Evolutionary conservation across 2,797 vertebrate genomes (phyloP).

Genomic region (Urosaurus nigricauda): DNA sequence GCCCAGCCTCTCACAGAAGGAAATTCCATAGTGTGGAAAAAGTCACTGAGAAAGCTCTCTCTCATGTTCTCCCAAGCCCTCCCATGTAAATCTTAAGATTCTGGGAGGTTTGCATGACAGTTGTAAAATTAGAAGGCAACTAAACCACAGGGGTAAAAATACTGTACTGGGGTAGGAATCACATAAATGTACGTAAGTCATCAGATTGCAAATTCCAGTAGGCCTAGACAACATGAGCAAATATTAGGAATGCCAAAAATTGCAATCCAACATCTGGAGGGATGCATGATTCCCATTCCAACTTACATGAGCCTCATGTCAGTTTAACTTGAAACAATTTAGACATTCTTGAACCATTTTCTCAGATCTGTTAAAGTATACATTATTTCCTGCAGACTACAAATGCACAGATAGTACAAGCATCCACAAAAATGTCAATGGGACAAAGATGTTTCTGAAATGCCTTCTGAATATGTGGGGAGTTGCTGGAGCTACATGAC

Average conservation of each 20-base stretch:
- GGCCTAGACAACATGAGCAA: too few relatives aligned
- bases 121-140: neutral
- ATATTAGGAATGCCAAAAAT: too few relatives aligned
- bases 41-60: too few relatives aligned
- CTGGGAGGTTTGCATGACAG: neutral
- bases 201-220: too few relatives aligned
- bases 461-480: neutral
- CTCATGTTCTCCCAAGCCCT: too few relatives aligned
- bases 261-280: too few relatives aligned
- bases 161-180: too few relatives aligned
- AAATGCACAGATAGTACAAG: slow-evolving; percentile 5
- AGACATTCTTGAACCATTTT: slow-evolving; percentile 15
- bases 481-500: neutral
- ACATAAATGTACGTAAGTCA: neutral
- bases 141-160: neutral
- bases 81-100: too few relatives aligned
- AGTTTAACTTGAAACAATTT: slow-evolving; percentile 47
- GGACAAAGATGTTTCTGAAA: neutral
- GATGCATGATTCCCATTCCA: neutral
- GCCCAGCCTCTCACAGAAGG: too few relatives aligned
- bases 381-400: slow-evolving; percentile 5
- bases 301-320: neutral
- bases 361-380: slow-evolving; percentile 36
- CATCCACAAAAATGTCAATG: slow-evolving; percentile 23
- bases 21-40: too few relatives aligned